phyloP scores from a whole-genome alignment of 1,140 invertebrate genomes.

The Hyles euphorbiae region DNA sequence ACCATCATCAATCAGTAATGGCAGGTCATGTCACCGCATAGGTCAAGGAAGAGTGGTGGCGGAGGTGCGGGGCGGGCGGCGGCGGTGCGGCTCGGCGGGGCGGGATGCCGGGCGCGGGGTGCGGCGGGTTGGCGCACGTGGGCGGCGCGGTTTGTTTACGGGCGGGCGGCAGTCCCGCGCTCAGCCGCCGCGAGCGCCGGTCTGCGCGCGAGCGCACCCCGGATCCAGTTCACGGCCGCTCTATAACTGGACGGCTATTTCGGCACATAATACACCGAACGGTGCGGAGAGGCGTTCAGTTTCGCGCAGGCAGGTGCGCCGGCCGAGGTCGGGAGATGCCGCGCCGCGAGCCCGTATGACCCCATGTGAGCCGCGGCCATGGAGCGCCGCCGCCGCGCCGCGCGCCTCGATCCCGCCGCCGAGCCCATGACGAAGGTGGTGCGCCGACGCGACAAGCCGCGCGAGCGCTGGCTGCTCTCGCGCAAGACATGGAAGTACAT shows the following conservation, averaged over 20 bases:
- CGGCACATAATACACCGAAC: constrained; percentile 64
- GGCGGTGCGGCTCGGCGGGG: constrained; percentile 18
- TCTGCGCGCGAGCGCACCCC: constrained; percentile 50
- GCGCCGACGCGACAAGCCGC: constrained; percentile 76
- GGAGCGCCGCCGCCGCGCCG: constrained; percentile 57
- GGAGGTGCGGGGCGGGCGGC: constrained; percentile 27
- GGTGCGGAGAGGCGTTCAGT: constrained; percentile 60
- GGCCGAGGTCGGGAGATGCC: constrained; percentile 50
- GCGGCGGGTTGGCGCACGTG: constrained; percentile 31
- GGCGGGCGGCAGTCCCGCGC: constrained; percentile 49
- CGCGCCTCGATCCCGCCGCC: constrained; percentile 30
- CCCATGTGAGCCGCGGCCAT: constrained; percentile 47
- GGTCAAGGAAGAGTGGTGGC: constrained; percentile 42
- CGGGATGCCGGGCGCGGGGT: constrained; percentile 20
- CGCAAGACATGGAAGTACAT: constrained; percentile 94
- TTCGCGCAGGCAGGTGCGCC: constrained; percentile 65
- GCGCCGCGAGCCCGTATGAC: constrained; percentile 36
- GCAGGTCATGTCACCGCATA: constrained; percentile 38
- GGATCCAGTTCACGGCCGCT: constrained; percentile 68
- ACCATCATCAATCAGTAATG: constrained; percentile 41
- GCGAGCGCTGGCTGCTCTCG: constrained; percentile 90
- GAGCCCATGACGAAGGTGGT: constrained; percentile 74
- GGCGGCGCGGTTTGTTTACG: constrained; percentile 54
- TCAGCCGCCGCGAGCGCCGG: constrained; percentile 43
- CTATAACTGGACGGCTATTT: constrained; percentile 71